Base-by-base conservation (phyloP, 2,888 invertebrate genomes). In the Stomorhina lunata region DNA sequence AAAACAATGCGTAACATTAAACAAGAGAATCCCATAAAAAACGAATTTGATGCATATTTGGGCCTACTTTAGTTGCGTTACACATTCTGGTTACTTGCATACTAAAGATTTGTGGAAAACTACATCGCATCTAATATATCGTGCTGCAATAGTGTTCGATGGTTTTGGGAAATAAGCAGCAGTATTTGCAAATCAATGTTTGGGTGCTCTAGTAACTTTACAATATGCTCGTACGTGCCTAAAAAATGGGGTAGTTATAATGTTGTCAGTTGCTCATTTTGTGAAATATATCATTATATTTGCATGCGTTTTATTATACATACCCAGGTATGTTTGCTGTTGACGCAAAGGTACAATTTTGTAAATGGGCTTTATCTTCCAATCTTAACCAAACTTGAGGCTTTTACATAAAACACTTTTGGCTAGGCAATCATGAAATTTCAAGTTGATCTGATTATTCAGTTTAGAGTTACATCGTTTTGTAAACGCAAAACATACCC, bases 21-120 rank as follows among this genome's bases (percentile, higher is more conserved):
- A 57, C 53, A 43, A 55, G 65, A 43, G 63, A 63, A 65, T 65
- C 22, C 73, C 32, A 80, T 63, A 27, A 57, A 40, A 80, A 29
- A n/a, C 25, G 68, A 59, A 50, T 77, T 77, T 68, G 55, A 57
- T 61, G 65, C 65, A 6, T 65, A 65, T 75, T 65, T 57, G 37
- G 55, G 55, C 3, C 20, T 76, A 4, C 76, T 76, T 65, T 76
- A 40, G 27, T 61, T 61, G 43, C n/a, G 76, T 59, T 4, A 63
- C 53, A 55, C 65, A 59, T 79, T 72, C 65, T 17, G 40, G 40
- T 29, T 79, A 48, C 27, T 40, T 65, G 2, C 59, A 34, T 37
- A 72, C 71, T 9, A 57, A 32, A 22, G 79, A 72, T 45, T 45
- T 85, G 37, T 69, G 75, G 81, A 76, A 71, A 65, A 71, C 71